These are phyloP conservation scores for Enteromius treurensis DNA, from an alignment of 2,797 vertebrate species.

Conservation along the genomic window DNA sequence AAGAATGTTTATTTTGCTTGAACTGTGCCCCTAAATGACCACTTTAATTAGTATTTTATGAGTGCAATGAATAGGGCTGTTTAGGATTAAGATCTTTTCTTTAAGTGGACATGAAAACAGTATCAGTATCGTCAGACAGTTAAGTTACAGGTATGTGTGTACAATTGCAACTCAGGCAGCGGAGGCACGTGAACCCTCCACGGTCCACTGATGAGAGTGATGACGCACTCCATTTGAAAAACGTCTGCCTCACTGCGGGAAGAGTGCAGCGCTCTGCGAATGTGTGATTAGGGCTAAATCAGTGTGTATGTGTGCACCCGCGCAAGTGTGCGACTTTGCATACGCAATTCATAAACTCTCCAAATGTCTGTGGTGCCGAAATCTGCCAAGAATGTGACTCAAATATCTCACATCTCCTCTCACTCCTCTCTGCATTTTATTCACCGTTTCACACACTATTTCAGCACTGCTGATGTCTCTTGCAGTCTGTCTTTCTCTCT, in stretches of 20 bases:
- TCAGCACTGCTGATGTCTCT: slow-evolving; percentile 43
- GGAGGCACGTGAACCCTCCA: slow-evolving; percentile 55
- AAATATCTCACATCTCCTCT: slow-evolving; percentile 74
- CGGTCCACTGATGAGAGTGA: slow-evolving; percentile 51
- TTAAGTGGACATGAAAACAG: slow-evolving; percentile 11
- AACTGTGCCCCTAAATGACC: neutral
- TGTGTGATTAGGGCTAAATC: slow-evolving; percentile 39
- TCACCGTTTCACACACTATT: slow-evolving; percentile 36
- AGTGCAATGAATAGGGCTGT: neutral
- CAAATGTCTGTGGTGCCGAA: slow-evolving; percentile 71
- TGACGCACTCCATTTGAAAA: slow-evolving; percentile 60
- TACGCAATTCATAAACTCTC: slow-evolving; percentile 65
- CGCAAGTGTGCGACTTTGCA: slow-evolving; percentile 52
- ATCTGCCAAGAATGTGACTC: slow-evolving; percentile 75
- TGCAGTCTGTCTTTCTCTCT: slow-evolving; percentile 7
- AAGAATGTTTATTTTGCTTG: neutral
- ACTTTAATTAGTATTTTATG: neutral
- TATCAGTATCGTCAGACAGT: neutral
- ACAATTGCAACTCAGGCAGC: slow-evolving; percentile 21
- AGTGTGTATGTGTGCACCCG: slow-evolving; percentile 62
- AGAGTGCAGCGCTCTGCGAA: slow-evolving; percentile 31
- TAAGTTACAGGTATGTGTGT: slow-evolving; percentile 21
- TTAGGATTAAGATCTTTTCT: neutral
- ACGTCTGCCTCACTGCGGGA: slow-evolving; percentile 52
- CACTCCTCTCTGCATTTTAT: slow-evolving; percentile 56